Evolutionary conservation across 2,888 invertebrate species (phyloP).

Genomic region (Morpho achilles): DNA sequence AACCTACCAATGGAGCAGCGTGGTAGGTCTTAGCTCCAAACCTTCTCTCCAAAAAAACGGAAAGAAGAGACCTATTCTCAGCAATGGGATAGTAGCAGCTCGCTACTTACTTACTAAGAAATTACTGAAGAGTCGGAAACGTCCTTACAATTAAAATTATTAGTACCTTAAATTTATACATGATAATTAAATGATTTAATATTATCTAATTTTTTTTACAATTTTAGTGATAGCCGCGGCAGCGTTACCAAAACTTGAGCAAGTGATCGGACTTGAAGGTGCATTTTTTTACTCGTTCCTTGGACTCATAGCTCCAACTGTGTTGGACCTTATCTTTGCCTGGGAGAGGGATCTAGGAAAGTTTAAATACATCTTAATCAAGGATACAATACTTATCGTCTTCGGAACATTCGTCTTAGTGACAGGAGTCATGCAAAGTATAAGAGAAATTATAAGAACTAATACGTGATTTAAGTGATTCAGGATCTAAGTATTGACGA

Average conservation of each 20-base stretch:
- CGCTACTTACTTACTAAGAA: no score
- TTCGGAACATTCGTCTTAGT: slow-evolving; percentile 84
- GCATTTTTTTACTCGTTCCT: slow-evolving; percentile 83
- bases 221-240: slow-evolving; percentile 65
- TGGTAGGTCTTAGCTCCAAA: no score
- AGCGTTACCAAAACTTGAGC: slow-evolving; percentile 57
- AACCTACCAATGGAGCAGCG: no score
- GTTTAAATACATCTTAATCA: slow-evolving; percentile 83
- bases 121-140: no score
- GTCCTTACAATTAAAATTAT: no score
- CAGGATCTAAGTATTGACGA: no score
- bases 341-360: slow-evolving; percentile 84
- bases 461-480: slow-evolving; percentile 24
- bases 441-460: slow-evolving; percentile 58
- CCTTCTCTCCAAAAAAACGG: no score
- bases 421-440: slow-evolving; percentile 79
- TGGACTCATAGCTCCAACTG: slow-evolving; percentile 86
- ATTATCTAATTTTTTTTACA: background rate
- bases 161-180: background rate
- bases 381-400: slow-evolving; percentile 80
- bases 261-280: slow-evolving; percentile 72
- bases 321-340: slow-evolving; percentile 84
- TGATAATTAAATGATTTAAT: background rate
- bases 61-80: no score
- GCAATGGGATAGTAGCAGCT: no score